Percentiles rank a stretch among this genome's conserved stretches.
These are phyloP conservation scores for pig (Sus scrofa) DNA, from an alignment of 2,113 vertebrate genomes.

Conservation along the genomic window T2T-Sscrofa CM000821.6:9481001-9481500, in stretches of 20 bases:
- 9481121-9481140: background rate
- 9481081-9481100: background rate
- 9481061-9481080: background rate
- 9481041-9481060: background rate
- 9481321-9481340: background rate
- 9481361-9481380: background rate
- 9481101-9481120: background rate
- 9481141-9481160: background rate
- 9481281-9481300: background rate
- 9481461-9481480: slow-evolving; percentile 10
- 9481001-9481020: background rate
- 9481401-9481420: background rate
- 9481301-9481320: background rate
- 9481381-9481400: background rate
- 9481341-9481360: background rate
- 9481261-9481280: background rate
- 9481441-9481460: background rate
- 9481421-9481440: background rate
- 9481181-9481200: background rate
- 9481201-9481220: background rate
- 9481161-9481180: background rate
- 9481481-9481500: background rate
- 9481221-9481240: background rate
- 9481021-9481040: background rate
- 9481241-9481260: background rate